Evolutionary conservation across 1,140 invertebrate species (phyloP).

Genomic region (Solenopsis invicta): DNA sequence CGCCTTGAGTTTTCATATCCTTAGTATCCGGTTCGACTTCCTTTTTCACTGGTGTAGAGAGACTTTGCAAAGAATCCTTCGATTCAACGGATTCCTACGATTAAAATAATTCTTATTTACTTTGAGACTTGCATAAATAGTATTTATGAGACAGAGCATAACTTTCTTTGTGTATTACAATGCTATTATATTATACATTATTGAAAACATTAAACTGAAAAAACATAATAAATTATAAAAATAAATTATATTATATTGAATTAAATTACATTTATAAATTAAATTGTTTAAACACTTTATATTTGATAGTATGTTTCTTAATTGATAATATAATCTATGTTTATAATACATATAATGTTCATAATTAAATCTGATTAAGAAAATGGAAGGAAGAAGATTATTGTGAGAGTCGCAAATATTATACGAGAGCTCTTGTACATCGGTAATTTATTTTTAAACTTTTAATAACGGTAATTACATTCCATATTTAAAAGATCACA

Average conservation of each 20-base stretch:
- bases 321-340: no score
- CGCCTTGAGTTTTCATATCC: constrained; percentile 78
- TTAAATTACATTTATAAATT: constrained; percentile 19
- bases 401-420: not conserved
- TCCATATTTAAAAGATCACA: not conserved
- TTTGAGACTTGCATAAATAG: not conserved
- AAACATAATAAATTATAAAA: no score
- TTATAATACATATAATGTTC: no score
- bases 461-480: not conserved
- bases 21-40: constrained; percentile 85
- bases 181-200: not conserved
- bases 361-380: constrained; percentile 6
- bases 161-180: not conserved
- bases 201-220: not conserved
- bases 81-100: constrained; percentile 57
- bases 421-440: not conserved
- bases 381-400: not conserved
- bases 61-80: constrained; percentile 75
- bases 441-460: not conserved
- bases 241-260: constrained; percentile 2
- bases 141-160: not conserved
- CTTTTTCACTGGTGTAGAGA: constrained; percentile 76
- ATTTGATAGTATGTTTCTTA: not conserved
- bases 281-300: not conserved
- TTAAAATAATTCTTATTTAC: not conserved